phyloP scores from a whole-genome alignment of 2,797 vertebrate species.

The Megaceryle alcyon region DNA sequence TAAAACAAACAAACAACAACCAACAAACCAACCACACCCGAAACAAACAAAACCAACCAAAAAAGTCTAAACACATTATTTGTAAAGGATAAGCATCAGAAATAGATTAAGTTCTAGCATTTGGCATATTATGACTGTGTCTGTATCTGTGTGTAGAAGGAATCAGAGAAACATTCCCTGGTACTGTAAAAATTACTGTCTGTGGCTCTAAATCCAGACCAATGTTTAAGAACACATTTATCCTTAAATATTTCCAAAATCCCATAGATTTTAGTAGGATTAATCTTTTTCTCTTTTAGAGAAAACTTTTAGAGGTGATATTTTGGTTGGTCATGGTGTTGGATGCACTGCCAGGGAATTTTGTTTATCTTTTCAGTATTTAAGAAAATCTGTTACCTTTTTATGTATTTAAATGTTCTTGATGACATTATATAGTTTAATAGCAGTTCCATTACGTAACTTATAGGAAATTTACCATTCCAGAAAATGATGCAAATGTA shows the following conservation, averaged over 20 bases:
- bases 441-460: background rate
- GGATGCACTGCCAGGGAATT: background rate
- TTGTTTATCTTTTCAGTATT: background rate
- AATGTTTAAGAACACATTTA: background rate
- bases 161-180: background rate
- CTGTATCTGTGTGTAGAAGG: background rate
- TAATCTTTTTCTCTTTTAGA: background rate
- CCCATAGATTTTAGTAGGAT: background rate
- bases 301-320: background rate
- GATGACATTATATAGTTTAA: background rate
- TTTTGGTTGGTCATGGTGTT: background rate
- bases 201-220: background rate
- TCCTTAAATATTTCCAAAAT: background rate
- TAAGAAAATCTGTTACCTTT: background rate
- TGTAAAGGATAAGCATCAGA: background rate
- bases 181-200: background rate
- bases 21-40: background rate
- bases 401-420: background rate
- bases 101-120: background rate
- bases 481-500: background rate
- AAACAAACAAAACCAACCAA: background rate
- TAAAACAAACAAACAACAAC: background rate
- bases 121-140: background rate
- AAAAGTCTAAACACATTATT: background rate
- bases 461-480: background rate